Evolutionary conservation across 2,113 vertebrate genomes (phyloP).

Genomic region (Sterrhoptilus dennistouni): DNA sequence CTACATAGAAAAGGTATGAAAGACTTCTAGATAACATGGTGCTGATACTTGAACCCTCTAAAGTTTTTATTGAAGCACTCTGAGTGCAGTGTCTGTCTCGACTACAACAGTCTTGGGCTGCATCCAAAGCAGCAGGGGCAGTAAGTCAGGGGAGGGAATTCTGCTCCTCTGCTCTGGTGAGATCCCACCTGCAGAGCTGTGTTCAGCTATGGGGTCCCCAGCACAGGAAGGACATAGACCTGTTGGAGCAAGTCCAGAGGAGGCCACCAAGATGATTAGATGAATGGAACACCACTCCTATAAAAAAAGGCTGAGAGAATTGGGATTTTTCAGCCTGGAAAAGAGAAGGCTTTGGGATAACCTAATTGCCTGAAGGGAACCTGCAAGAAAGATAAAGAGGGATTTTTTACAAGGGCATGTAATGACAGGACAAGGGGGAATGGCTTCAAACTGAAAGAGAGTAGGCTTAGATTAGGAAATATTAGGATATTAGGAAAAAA

Average conservation of each 20-base stretch:
- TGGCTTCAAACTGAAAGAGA: background rate
- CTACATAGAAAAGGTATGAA: too few relatives aligned
- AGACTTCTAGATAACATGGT: too few relatives aligned
- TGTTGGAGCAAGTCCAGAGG: background rate
- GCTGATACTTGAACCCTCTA: too few relatives aligned
- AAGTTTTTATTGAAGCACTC: too few relatives aligned
- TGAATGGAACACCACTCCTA: background rate
- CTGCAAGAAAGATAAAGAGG: too few relatives aligned
- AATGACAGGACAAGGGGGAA: background rate
- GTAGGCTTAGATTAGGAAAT: background rate
- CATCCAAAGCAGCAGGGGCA: background rate
- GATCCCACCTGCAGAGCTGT: background rate
- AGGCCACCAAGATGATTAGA: background rate
- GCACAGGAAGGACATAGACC: background rate
- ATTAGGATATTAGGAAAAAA: background rate
- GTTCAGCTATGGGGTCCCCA: background rate
- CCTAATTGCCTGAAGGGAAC: too few relatives aligned
- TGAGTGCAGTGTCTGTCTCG: too few relatives aligned
- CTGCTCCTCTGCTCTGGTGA: background rate
- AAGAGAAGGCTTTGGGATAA: too few relatives aligned
- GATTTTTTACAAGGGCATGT: background rate
- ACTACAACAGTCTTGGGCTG: background rate
- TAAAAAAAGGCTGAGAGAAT: too few relatives aligned
- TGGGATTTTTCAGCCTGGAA: too few relatives aligned
- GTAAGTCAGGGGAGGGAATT: background rate